Conservation (phyloP, 2,113 vertebrate species). For the Phaethon lepturus region DNA sequence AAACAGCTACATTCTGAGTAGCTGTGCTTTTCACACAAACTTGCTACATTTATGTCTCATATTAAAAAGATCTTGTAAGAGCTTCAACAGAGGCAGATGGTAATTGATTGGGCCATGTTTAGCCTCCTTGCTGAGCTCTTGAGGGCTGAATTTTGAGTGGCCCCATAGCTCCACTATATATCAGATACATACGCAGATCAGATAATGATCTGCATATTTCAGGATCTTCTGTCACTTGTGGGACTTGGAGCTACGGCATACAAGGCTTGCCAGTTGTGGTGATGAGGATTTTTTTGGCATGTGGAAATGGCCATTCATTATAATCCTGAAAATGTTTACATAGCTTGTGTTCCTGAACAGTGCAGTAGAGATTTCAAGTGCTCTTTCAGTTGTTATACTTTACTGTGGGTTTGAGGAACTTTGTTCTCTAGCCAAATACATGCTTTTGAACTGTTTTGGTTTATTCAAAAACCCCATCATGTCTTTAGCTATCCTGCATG, state of each 20-base stretch:
- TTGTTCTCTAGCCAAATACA: neutral
- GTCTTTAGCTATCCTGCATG: neutral
- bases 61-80: neutral
- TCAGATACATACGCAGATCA: too few relatives aligned
- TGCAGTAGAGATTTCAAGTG: neutral
- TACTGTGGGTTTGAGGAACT: neutral
- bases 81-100: constrained; percentile 15
- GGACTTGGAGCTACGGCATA: neutral
- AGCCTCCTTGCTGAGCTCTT: neutral
- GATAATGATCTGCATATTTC: constrained; percentile 7
- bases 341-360: neutral
- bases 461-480: neutral
- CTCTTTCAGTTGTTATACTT: neutral
- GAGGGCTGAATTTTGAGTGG: constrained; percentile 14
- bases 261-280: neutral
- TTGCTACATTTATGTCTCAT: neutral
- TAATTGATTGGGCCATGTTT: neutral
- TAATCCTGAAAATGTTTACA: neutral
- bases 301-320: neutral
- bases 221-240: neutral
- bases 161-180: neutral
- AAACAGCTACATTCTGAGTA: neutral
- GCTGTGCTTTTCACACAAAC: neutral
- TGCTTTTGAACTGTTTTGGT: neutral
- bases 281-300: neutral